Percentiles rank a stretch among this genome's conserved stretches.
Evolutionary conservation across 2,888 invertebrate genomes (phyloP).

Genomic region (Pristionchus mayeri): DNA sequence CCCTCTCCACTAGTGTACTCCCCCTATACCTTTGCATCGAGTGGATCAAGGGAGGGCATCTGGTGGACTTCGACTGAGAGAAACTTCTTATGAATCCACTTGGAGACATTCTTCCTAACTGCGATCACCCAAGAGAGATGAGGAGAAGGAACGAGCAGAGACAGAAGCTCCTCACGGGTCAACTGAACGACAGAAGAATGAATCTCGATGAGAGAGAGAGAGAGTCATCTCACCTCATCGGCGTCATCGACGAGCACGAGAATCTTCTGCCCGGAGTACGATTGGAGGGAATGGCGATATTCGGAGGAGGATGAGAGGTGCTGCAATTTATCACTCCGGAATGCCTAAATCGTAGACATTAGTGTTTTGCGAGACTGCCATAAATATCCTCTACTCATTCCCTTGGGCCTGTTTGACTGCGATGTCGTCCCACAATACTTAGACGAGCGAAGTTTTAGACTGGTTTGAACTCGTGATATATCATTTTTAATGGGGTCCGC

Average conservation of each 20-base stretch:
- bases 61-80: neutral
- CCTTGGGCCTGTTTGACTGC: too few relatives aligned
- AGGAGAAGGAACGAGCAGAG: conserved; percentile 4
- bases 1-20: neutral
- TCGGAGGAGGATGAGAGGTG: neutral
- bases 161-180: neutral
- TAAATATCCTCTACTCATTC: too few relatives aligned
- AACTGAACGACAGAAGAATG: conserved; percentile 3
- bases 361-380: too few relatives aligned
- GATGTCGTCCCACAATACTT: too few relatives aligned
- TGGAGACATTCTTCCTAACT: conserved; percentile 20
- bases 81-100: conserved; percentile 21
- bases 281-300: conserved; percentile 17
- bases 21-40: neutral
- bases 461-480: too few relatives aligned
- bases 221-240: conserved; percentile 19
- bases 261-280: conserved; percentile 1
- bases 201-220: neutral
- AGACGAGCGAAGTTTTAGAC: too few relatives aligned
- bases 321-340: neutral
- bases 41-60: conserved; percentile 28
- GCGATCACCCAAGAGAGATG: conserved; percentile 26
- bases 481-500: too few relatives aligned
- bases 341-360: too few relatives aligned
- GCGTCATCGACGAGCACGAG: conserved; percentile 41